A percentile compares a stretch with the other conserved stretches of the same genome.
These are phyloP conservation scores for Callocephalon fimbriatum DNA, from an alignment of 2,113 vertebrate species.

Conservation along the genomic window DNA sequence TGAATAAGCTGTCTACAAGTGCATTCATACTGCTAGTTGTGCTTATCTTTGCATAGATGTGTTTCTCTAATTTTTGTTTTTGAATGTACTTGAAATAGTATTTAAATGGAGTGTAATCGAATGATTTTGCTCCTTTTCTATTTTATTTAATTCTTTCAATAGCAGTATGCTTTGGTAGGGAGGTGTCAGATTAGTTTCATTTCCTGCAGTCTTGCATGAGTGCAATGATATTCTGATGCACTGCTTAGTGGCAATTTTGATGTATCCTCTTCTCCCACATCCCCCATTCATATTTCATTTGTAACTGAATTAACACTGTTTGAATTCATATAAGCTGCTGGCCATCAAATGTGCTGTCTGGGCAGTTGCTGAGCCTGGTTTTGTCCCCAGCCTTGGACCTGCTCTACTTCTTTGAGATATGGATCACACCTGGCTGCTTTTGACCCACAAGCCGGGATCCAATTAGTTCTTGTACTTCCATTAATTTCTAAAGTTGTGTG, in stretches of 20 bases:
- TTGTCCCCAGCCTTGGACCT: not conserved
- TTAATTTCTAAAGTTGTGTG: not conserved
- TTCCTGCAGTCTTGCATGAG: not conserved
- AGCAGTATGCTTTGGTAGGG: not conserved
- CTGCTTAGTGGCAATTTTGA: not conserved
- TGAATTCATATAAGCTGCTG: not conserved
- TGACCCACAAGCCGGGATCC: not conserved
- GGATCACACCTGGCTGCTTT: not conserved
- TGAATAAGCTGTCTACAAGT: not conserved
- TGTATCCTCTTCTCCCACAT: not conserved
- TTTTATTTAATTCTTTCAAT: not conserved
- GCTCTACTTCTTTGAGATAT: not conserved
- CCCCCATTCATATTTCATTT: not conserved
- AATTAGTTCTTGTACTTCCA: not conserved
- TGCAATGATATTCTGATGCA: not conserved
- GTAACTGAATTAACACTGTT: not conserved
- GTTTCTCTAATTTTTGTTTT: not conserved
- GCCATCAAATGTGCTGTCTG: not conserved
- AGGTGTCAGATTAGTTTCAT: not conserved
- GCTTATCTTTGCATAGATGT: not conserved
- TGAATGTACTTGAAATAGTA: not conserved
- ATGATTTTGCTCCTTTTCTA: not conserved
- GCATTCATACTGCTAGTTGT: not conserved
- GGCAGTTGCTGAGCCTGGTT: not conserved
- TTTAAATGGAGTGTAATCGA: not conserved